phyloP scores from a whole-genome alignment of 2,888 invertebrate species.

The Chymomyza caudatula region DNA sequence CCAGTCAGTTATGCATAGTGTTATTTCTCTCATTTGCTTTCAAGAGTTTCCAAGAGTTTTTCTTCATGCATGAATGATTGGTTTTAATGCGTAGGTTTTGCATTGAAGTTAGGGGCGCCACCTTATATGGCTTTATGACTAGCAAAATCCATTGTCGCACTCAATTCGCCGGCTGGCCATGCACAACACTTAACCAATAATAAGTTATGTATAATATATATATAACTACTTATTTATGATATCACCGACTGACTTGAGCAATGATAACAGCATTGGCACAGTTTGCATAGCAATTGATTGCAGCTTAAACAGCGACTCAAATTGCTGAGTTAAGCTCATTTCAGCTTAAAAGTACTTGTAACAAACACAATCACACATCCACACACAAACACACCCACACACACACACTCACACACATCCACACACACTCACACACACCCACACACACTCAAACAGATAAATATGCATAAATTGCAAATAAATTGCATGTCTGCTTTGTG shows the following conservation, averaged over 20 bases:
- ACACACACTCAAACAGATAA: background rate
- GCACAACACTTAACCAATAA: background rate
- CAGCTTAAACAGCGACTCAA: background rate
- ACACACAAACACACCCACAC: background rate
- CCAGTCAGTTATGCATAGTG: background rate
- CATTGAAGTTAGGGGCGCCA: background rate
- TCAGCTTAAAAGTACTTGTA: background rate
- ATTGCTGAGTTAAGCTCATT: background rate
- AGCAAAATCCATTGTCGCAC: background rate
- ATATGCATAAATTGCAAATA: background rate
- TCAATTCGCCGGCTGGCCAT: background rate
- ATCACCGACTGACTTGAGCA: background rate
- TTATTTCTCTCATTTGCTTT: background rate
- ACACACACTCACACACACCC: background rate
- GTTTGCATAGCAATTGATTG: background rate
- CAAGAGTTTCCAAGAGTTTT: conserved; percentile 12
- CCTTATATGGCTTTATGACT: background rate
- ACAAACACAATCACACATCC: background rate
- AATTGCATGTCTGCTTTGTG: background rate
- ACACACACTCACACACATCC: background rate
- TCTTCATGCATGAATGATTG: conserved; percentile 41
- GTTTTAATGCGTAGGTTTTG: conserved; percentile 36
- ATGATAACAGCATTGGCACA: background rate
- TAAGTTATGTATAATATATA: background rate
- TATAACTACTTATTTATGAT: background rate